phyloP scores from a whole-genome alignment of 2,888 invertebrate genomes.

The Pollenia labialis region DNA sequence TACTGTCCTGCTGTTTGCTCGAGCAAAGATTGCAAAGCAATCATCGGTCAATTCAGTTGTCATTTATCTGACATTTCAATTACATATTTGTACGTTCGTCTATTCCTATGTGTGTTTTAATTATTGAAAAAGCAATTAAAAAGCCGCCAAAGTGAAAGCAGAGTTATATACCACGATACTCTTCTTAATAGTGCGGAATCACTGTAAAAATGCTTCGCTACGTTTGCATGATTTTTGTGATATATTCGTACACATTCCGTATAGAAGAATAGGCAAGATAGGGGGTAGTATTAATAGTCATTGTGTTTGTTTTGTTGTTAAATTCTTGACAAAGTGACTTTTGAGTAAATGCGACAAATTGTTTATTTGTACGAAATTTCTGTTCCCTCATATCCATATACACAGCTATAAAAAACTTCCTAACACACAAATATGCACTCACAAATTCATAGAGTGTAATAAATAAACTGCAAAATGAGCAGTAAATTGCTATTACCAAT shows the following conservation, averaged over 20 bases:
- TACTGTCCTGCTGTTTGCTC: too few species aligned
- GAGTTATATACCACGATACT: neutral
- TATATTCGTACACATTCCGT: slow-evolving; percentile 11
- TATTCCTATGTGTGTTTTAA: too few species aligned
- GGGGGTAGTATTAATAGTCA: slow-evolving; percentile 65
- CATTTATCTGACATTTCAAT: too few species aligned
- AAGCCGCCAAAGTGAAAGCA: too few species aligned
- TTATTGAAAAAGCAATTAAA: neutral
- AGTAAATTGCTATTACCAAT: slow-evolving; percentile 34
- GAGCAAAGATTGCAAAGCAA: too few species aligned
- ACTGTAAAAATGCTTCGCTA: slow-evolving; percentile 23
- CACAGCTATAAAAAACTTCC: slow-evolving; percentile 26
- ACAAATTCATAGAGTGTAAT: slow-evolving; percentile 45
- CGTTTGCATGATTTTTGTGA: slow-evolving; percentile 25
- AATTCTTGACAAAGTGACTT: slow-evolving; percentile 71
- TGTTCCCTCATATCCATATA: slow-evolving; percentile 30
- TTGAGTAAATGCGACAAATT: slow-evolving; percentile 73
- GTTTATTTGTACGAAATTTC: slow-evolving; percentile 68
- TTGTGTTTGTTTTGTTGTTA: slow-evolving; percentile 70
- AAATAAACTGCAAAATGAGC: slow-evolving; percentile 58
- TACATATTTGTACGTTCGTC: too few species aligned
- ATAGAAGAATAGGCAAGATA: neutral
- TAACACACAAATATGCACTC: slow-evolving; percentile 25
- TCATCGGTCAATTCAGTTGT: too few species aligned
- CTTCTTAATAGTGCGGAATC: slow-evolving; percentile 4